Evolutionary conservation across 1,140 invertebrate species (phyloP), one percentile per base, ranked within the genome.

Genomic region (Manduca sexta): DNA sequence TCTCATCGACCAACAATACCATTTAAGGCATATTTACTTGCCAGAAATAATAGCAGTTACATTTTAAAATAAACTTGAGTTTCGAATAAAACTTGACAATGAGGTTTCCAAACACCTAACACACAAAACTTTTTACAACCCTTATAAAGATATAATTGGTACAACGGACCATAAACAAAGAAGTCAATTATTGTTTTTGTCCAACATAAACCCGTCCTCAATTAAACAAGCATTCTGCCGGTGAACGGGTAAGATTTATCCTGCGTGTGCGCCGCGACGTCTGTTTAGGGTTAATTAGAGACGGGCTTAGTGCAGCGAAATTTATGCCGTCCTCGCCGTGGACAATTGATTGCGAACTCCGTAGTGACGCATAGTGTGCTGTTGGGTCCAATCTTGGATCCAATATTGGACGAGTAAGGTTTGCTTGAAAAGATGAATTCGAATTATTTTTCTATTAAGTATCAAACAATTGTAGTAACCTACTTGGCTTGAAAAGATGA

Each of bases 251-350:
- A 38, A 64, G 73, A 76, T 76, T 76, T 76, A 76, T 51, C 11
- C 42, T 57, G 49, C 37, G 21, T 48, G 57, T 45, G 16, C 39
- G 35, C 45, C 52, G 38, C 52, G 55, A 51, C 60, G 60, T 61
- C 63, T 64, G 59, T 71, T 73, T 64, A 69, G 68, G 74, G 69
- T 74, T 77, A 77, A 77, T 77, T 74, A 77, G 74, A 44, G 58
- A 60, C 52, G 49, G 40, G 55, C 64, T 64, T 63, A 63, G 64
- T 54, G 39, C 57, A 49, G 56, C 56, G 40, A 53, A 64, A 70
- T 74, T 74, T 74, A 74, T 74, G 64, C 58, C 56, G 10, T 4
- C 45, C 42, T 48, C 52, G 46, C 50, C 26, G 42, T 46, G 33
- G 55, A 69, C 69, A 73, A 68, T 64, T 69, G 66, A 68, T 69